Percentiles rank a stretch among this genome's conserved stretches.
Evolutionary conservation across 2,888 invertebrate species (phyloP).

Genomic region (Ophonus ardosiacus): DNA sequence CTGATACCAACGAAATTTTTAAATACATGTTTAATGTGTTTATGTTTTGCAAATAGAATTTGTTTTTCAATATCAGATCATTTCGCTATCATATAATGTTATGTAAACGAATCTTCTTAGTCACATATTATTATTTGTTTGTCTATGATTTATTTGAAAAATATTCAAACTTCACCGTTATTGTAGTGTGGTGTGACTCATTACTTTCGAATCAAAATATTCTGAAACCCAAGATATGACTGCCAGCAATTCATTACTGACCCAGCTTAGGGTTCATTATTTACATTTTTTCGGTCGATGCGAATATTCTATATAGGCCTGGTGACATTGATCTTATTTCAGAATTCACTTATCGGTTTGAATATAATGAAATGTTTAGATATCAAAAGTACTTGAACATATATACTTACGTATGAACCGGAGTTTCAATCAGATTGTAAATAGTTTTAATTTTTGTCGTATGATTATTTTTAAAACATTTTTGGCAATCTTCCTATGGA

Average conservation of each 20-base stretch:
- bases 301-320: neutral
- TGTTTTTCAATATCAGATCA: constrained; percentile 28
- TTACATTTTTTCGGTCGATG: constrained; percentile 29
- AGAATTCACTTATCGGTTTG: constrained; percentile 30
- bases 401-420: neutral
- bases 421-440: neutral
- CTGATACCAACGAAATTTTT: constrained; percentile 56
- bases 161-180: constrained; percentile 46
- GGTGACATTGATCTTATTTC: constrained; percentile 37
- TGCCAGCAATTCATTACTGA: neutral
- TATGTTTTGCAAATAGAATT: constrained; percentile 38
- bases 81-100: constrained; percentile 38
- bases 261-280: constrained; percentile 5
- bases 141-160: constrained; percentile 23
- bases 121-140: constrained; percentile 25
- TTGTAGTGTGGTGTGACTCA: constrained; percentile 12
- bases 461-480: constrained; percentile 37
- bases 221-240: constrained; percentile 7
- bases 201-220: constrained; percentile 20
- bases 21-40: constrained; percentile 18
- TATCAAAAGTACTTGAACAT: constrained; percentile 33
- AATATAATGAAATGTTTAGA: constrained; percentile 34
- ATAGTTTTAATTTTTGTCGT: neutral
- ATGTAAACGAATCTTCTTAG: constrained; percentile 22
- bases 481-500: constrained; percentile 16